Evolutionary conservation across 2,113 vertebrate genomes (phyloP).

Genomic region (Aldabrachelys gigantea): DNA sequence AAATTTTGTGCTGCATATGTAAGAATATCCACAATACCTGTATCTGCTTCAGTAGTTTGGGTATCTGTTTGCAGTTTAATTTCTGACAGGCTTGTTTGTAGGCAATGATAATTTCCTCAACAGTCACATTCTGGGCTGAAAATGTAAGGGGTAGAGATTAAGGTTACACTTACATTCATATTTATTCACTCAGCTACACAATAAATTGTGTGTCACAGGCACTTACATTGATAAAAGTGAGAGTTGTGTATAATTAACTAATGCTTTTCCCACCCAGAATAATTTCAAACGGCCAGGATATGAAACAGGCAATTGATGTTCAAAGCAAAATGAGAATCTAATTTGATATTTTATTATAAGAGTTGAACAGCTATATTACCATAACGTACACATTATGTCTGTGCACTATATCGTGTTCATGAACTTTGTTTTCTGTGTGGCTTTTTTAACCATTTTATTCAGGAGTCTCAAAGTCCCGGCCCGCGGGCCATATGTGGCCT

Average conservation of each 20-base stretch:
- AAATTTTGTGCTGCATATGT: background rate
- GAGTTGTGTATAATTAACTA: background rate
- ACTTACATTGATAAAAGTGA: background rate
- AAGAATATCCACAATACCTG: constrained; percentile 80
- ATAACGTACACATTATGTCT: background rate
- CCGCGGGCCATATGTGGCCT: too few species aligned
- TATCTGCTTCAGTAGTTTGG: constrained; percentile 92
- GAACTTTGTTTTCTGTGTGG: background rate
- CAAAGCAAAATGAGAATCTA: background rate
- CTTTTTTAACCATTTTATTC: background rate
- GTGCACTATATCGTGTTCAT: background rate
- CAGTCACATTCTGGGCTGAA: constrained; percentile 93
- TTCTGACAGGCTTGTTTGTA: constrained; percentile 95
- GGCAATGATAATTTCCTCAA: constrained; percentile 88
- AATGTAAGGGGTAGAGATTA: rapidly evolving
- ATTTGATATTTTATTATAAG: background rate
- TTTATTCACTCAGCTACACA: background rate
- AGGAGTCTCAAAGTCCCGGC: too few species aligned
- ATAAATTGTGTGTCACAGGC: background rate
- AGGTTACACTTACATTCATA: background rate
- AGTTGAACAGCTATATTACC: background rate
- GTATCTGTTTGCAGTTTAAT: constrained; percentile 93
- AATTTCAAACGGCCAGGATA: background rate
- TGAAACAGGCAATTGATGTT: background rate
- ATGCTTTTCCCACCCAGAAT: background rate